Evolutionary conservation across 1,140 invertebrate species (phyloP).

Genomic region (Pemphigus obesinymphae): DNA sequence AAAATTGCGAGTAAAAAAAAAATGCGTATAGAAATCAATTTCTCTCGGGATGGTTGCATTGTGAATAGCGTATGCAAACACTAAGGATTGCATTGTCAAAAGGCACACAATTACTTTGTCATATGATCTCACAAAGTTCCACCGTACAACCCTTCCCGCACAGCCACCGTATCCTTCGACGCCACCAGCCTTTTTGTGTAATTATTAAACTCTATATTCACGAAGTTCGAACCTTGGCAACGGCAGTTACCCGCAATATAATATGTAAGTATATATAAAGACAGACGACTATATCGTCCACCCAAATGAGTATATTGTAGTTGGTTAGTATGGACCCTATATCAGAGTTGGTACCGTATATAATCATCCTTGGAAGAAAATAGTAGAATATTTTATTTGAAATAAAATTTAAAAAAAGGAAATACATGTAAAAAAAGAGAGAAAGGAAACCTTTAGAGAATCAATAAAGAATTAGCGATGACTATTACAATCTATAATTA

Average conservation of each 20-base stretch:
- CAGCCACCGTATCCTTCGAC: not conserved
- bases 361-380: too few species aligned
- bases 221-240: not conserved
- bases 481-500: too few species aligned
- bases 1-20: not conserved
- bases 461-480: not conserved
- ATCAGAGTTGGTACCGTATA: too few species aligned
- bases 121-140: not conserved
- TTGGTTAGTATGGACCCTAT: too few species aligned
- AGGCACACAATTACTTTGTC: slow-evolving; percentile 9
- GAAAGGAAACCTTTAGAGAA: not conserved
- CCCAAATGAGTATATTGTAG: too few species aligned
- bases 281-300: too few species aligned
- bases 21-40: slow-evolving; percentile 3
- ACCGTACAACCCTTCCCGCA: not conserved
- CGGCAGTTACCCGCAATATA: not conserved
- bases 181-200: not conserved
- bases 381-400: too few species aligned
- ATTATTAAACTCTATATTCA: not conserved
- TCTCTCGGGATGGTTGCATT: not conserved
- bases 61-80: not conserved
- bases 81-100: not conserved
- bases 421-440: too few species aligned
- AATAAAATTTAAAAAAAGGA: too few species aligned
- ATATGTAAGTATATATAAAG: too few species aligned